Percentiles rank a stretch among this genome's conserved stretches.
These are phyloP conservation scores for Dicranocentrus wangi DNA, from an alignment of 2,888 invertebrate genomes.

Conservation along the genomic window DNA sequence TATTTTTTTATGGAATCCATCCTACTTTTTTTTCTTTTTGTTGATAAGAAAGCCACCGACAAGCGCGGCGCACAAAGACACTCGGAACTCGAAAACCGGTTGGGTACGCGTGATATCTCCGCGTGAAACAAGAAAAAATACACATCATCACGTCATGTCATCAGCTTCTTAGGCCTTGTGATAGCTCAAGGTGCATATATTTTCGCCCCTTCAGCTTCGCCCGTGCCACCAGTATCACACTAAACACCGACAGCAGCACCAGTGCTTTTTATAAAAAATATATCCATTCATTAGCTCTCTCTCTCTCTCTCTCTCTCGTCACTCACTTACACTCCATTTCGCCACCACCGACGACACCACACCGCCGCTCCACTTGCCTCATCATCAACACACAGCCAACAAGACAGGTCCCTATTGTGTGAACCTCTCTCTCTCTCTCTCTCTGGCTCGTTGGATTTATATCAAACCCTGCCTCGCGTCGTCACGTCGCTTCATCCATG, in stretches of 20 bases:
- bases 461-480: conserved; percentile 36
- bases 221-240: conserved; percentile 57
- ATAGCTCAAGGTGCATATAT: conserved; percentile 52
- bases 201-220: conserved; percentile 40
- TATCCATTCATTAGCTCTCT: conserved; percentile 55
- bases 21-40: no score
- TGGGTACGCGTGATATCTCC: conserved; percentile 62
- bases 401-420: no score
- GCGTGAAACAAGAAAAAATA: conserved; percentile 61
- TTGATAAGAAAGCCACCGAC: neutral
- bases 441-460: conserved; percentile 53
- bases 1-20: neutral
- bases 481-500: neutral
- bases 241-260: conserved; percentile 47
- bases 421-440: no score
- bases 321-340: conserved; percentile 55
- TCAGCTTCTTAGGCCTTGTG: conserved; percentile 31
- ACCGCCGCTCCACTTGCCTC: neutral
- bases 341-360: conserved; percentile 15
- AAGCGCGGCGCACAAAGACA: conserved; percentile 34
- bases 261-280: conserved; percentile 16
- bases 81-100: conserved; percentile 58
- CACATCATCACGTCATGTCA: conserved; percentile 65
- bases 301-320: no score
- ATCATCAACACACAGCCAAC: neutral